Base-by-base conservation (phyloP, 2,113 vertebrate species). In the Channa argus region DNA sequence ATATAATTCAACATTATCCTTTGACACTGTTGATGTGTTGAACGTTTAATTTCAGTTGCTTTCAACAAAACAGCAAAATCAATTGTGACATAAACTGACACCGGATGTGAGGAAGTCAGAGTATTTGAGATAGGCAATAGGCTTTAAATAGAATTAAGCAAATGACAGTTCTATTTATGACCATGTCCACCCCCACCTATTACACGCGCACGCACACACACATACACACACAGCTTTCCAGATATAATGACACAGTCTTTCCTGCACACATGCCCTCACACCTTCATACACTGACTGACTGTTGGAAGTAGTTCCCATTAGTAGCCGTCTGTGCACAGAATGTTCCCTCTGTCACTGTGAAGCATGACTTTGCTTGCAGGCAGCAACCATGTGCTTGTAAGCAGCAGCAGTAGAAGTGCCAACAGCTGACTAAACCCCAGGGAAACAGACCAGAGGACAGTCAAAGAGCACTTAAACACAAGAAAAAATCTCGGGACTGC, bases 101-200 rank as follows among this genome's bases (percentile, higher is more conserved):
- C 64, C 73, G 63, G 47, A 56, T 75, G 79, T 36, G 51, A 71
- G 68, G 71, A 79, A 87, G 91, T 85, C 77, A 65, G 71, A 86
- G 69, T 74, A 84, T 85, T 84, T 70, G 77, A 70, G 87, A 86
- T 70, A 62, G 61, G 58, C 68, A 74, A 39, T 54, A 62, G 39
- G 69, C 86, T 91, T 82, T 72, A 93, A 93, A 92, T 93, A 92
- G 89, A 88, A 54, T 24, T 63, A 58, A 87, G 86, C 86, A 89
- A 93, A 88, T 92, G 88, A 91, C 90, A 66, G 59, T 71, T 85
- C 87, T 92, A 91, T 92, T 93, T 90, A 78, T 87, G 90, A 91
- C 65, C 43, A 58, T 14, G n/a, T 71, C 59, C 70, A 46, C 63
- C 81, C 71, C 59, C 79, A 67, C 43, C 70, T 51, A 39, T 39